These are phyloP conservation scores for Solea senegalensis DNA, from an alignment of 2,113 vertebrate genomes.

Conservation along the genomic window DNA sequence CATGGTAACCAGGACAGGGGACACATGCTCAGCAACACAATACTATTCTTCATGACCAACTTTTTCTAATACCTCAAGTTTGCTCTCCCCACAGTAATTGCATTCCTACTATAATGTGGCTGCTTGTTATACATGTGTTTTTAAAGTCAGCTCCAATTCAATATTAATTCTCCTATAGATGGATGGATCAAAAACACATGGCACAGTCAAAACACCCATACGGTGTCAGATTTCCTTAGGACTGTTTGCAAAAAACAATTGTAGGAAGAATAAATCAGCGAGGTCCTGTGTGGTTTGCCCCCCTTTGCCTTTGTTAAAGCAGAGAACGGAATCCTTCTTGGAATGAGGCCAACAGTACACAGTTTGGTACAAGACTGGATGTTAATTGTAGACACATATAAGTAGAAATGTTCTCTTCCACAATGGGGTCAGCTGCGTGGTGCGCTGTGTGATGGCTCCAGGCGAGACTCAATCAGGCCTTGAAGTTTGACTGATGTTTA, in stretches of 20 bases:
- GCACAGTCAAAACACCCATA: background rate
- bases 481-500: conserved; percentile 56
- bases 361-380: conserved; percentile 30
- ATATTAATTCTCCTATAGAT: too few species aligned
- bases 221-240: conserved; percentile 19
- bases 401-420: conserved; percentile 48
- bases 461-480: conserved; percentile 58
- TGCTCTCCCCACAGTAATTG: too few species aligned
- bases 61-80: background rate
- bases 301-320: conserved; percentile 32
- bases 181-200: too few species aligned
- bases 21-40: conserved; percentile 45
- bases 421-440: conserved; percentile 43
- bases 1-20: conserved; percentile 69
- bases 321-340: conserved; percentile 16
- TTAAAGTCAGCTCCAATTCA: too few species aligned
- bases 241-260: conserved; percentile 3
- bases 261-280: conserved; percentile 6
- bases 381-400: conserved; percentile 34
- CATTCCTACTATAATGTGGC: too few species aligned
- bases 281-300: conserved; percentile 13
- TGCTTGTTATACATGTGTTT: too few species aligned
- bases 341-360: conserved; percentile 26
- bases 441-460: conserved; percentile 31
- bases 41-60: conserved; percentile 36